Evolutionary conservation across 2,888 invertebrate species (phyloP), one percentile per base, ranked within the genome.

Genomic region (Tachystola acroxantha): DNA sequence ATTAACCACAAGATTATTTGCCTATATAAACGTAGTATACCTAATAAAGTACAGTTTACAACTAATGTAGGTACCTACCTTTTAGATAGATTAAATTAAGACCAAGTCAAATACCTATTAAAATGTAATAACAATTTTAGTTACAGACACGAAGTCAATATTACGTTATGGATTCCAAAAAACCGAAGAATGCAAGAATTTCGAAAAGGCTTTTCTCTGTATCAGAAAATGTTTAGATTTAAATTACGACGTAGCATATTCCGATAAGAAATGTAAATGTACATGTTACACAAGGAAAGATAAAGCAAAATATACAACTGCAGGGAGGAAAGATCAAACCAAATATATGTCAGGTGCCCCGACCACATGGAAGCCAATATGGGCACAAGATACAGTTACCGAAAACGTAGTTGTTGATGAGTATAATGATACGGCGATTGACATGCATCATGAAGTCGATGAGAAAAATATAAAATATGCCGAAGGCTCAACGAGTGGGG

Each of bases 121-220:
- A n/a, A n/a, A n/a, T n/a, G n/a, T n/a, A n/a, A n/a, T n/a, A n/a
- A 16, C 16, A 3, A 16, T 4, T 16, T 16, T 16, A 16, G 6
- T 16, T 16, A 16, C 16, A 16, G 16, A 16, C 6, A 16, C 16
- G 9, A 35, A 35, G 20, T 12, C 14, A 40, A 48, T 52, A 9
- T 49, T 77, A 26, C 73, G 79, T 24, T 80, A 77, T 42, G 82
- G 82, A 11, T 72, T 73, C 46, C 81, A 82, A 11, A 49, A 45
- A 40, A 70, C 60, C n/a, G 27, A 61, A 1, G 61, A 61, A 1
- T 84, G 82, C 39, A 14, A 39, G 16, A 43, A 59, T 24, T 80
- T 64, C 29, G 46, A 64, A 32, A 64, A 61, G 46, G 57, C 72
- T 2, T 81, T 59, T 48, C 7, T 67, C 4, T 84, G 82, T 40